A percentile compares a stretch with the other conserved stretches of the same genome.
Conservation (phyloP, 2,113 vertebrate species). For the Osmerus mordax region DNA sequence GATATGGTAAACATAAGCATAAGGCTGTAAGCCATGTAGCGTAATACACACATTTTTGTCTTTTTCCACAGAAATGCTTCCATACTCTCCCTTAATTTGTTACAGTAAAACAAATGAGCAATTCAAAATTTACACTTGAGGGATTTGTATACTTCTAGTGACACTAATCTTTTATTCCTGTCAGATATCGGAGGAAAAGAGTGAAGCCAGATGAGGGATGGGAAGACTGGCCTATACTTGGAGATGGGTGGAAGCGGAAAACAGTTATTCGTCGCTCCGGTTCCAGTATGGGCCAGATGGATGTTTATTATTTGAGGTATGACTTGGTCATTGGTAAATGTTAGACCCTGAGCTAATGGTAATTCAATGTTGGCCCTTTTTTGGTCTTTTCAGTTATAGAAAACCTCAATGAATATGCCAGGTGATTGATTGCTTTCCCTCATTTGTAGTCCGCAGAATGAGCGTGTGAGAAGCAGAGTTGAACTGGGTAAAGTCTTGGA, state of each 20-base stretch:
- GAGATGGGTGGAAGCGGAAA: constrained; percentile 84
- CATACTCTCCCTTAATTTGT: too few relatives aligned
- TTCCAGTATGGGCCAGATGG: constrained; percentile 76
- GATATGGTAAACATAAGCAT: too few relatives aligned
- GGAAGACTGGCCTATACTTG: constrained; percentile 78
- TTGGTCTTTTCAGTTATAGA: neutral
- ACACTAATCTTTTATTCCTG: neutral
- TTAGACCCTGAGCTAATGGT: neutral
- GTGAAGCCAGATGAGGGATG: constrained; percentile 72
- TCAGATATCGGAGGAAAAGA: constrained; percentile 36
- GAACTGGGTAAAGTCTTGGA: constrained; percentile 75
- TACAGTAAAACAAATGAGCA: too few relatives aligned
- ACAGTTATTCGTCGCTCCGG: constrained; percentile 81
- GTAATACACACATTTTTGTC: too few relatives aligned
- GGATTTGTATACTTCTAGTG: neutral
- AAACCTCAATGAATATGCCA: neutral
- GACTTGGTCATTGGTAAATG: neutral
- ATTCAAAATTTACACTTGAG: too few relatives aligned
- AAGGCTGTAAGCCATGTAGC: too few relatives aligned
- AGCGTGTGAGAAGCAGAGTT: constrained; percentile 82
- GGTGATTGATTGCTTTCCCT: neutral
- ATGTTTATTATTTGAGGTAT: constrained; percentile 87
- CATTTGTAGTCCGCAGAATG: constrained; percentile 73
- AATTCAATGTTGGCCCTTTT: neutral
- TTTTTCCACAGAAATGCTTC: too few relatives aligned